Evolutionary conservation across 2,797 vertebrate genomes (phyloP).

Genomic region (Danio jaintianensis): DNA sequence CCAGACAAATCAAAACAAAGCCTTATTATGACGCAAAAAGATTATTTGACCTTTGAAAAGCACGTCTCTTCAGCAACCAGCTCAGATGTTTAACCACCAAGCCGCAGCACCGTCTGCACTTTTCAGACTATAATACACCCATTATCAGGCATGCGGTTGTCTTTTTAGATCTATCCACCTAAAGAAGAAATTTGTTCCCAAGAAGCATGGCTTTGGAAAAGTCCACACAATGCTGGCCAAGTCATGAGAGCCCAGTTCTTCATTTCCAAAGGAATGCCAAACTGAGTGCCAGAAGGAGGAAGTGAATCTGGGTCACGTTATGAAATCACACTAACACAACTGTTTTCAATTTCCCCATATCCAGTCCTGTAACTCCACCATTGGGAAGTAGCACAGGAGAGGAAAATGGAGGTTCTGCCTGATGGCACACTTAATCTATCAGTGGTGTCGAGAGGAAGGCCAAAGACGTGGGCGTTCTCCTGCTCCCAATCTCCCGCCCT

Average conservation of each 20-base stretch:
- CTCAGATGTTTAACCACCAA: neutral
- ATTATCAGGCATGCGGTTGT: too few species aligned
- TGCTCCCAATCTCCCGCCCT: neutral
- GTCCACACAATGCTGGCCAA: neutral
- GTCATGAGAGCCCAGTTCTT: slow-evolving; percentile 14
- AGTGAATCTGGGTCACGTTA: slow-evolving; percentile 63
- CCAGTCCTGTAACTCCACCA: slow-evolving; percentile 32
- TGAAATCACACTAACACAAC: slow-evolving; percentile 51
- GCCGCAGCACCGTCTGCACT: neutral
- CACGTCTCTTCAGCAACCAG: neutral
- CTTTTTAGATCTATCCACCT: neutral
- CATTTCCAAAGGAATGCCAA: slow-evolving; percentile 11
- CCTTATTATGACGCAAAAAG: neutral
- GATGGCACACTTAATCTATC: slow-evolving; percentile 26
- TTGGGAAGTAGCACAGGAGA: slow-evolving; percentile 19
- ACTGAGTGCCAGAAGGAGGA: slow-evolving; percentile 49
- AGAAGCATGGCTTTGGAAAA: slow-evolving; percentile 4
- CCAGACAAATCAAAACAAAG: neutral
- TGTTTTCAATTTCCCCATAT: slow-evolving; percentile 31
- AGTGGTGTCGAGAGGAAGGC: slow-evolving; percentile 6
- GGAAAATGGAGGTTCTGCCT: slow-evolving; percentile 51
- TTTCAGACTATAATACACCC: neutral
- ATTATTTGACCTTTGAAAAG: neutral
- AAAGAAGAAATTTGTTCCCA: neutral
- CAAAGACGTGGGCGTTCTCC: slow-evolving; percentile 24